Evolutionary conservation across 2,888 invertebrate genomes (phyloP), one percentile per base, ranked within the genome.

Genomic region (Drosophila melanosoma): DNA sequence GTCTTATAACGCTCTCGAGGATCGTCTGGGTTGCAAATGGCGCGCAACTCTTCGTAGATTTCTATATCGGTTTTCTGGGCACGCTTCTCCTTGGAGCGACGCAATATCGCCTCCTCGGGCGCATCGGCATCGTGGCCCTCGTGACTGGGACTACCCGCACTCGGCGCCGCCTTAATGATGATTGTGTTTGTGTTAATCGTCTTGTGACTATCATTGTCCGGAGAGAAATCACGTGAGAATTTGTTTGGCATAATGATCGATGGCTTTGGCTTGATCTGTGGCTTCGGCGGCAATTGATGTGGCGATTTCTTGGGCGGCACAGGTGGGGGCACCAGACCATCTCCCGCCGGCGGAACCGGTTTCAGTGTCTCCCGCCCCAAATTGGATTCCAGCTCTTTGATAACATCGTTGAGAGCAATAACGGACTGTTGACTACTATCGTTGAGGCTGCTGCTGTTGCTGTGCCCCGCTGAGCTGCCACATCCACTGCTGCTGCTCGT

Each of bases 21-120:
- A 93, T 98, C 96, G 62, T 96, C 96, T 12, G 95, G 94, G 91
- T 97, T 97, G 86, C 98, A 98, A 90, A 98, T 96, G 76, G 94
- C 95, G 78, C 95, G 94, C 62, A 98, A 93, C 87, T 97, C 96
- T 12, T 95, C 95, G 92, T 97, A 97, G 36, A 97, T 93, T 65
- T 94, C 93, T 4, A 93, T 91, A 70, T 94, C 94, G 2, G 91
- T 91, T 75, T 93, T 93, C 57, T 93, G 93, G 11, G 83, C 52
- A 1, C 93, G 89, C 69, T 92, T 92, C 67, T 92, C 93, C 71
- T 93, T 93, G 11, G 93, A 93, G 3, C 92, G 88, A 5, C 93
- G 91, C 45, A 93, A 70, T 73, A 93, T 93, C 42, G 92, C 92
- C 66, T 93, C 93, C 36, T 93, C 93, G 0, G 90, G 91, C 20